These are phyloP conservation scores for Pandemis heparana DNA, from an alignment of 2,888 invertebrate species.

Conservation along the genomic window DNA sequence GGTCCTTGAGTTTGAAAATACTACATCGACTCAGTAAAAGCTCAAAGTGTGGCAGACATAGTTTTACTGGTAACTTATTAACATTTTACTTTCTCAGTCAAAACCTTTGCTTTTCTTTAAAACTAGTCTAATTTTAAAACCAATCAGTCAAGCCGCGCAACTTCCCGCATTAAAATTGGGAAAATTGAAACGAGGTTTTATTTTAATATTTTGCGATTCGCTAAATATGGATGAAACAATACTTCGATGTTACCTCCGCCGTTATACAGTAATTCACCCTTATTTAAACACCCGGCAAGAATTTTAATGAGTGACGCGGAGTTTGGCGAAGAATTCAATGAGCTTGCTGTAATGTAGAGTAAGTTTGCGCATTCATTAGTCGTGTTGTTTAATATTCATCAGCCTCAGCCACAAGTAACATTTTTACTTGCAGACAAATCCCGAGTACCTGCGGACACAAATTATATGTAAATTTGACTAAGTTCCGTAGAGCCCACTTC, in stretches of 20 bases:
- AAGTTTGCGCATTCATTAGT: slow-evolving; percentile 75
- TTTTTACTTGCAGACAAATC: slow-evolving; percentile 66
- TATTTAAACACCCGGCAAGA: slow-evolving; percentile 56
- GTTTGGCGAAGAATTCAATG: slow-evolving; percentile 74
- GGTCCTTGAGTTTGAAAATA: not conserved
- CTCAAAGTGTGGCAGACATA: no score
- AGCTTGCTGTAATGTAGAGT: slow-evolving; percentile 71
- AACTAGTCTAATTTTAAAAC: slow-evolving; percentile 8
- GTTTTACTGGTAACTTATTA: not conserved
- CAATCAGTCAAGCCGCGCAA: slow-evolving; percentile 14
- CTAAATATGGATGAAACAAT: slow-evolving; percentile 32
- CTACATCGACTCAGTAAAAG: not conserved
- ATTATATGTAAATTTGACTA: slow-evolving; percentile 74
- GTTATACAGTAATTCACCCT: slow-evolving; percentile 50
- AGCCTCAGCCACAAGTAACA: slow-evolving; percentile 60
- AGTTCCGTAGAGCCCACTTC: slow-evolving; percentile 50
- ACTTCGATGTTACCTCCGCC: slow-evolving; percentile 32
- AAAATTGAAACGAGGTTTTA: slow-evolving; percentile 7
- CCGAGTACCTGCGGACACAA: slow-evolving; percentile 62
- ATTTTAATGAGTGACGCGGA: slow-evolving; percentile 67
- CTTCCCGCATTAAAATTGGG: not conserved
- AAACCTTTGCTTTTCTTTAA: not conserved
- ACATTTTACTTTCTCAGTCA: not conserved
- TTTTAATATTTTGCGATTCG: slow-evolving; percentile 27
- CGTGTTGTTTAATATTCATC: slow-evolving; percentile 78